Evolutionary conservation across 2,888 invertebrate genomes (phyloP), one percentile per base, ranked within the genome.

Genomic region (Oxyscelio sp.): DNA sequence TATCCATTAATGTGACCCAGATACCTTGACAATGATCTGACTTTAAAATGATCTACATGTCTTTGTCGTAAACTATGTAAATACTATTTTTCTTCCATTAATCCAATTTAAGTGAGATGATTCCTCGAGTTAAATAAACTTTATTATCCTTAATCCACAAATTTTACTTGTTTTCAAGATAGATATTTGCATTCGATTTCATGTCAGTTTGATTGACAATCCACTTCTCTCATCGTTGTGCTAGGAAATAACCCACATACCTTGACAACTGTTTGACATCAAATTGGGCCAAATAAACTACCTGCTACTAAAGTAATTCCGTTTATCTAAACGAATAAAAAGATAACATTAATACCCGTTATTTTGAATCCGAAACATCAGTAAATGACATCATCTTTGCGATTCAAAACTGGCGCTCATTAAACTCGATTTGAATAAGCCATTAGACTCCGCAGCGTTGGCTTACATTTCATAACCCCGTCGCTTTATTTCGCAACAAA

Each of bases 21-120:
- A 83, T 78, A 83, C 83, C 83, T 83, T 83, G 78, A 78, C 83
- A 83, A 83, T 83, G 83, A 83, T 83, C 74, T 83, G 74, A 83
- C 78, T 83, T 83, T 83, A 68, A 83, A 83, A 83, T 78, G 71
- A 73, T 78, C 61, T 83, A 66, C 52, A 82, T 65, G 54, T 83
- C 65, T 71, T 38, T 54, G 4, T 27, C 19, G 73, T 48, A 59
- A 78, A 61, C 78, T 78, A 48, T 43, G 77, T 78, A 78, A 83
- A 83, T 73, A 73, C 4, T 27, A 17, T 54, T 43, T 73, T 77
- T 50, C 58, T 77, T 61, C 59, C 59, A 83, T 78, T 78, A 71
- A 43, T 61, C 38, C 19, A 56, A 83, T 40, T 73, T 40, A 15
- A 73, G 65, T 73, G 48, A 34, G 27, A 54, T 27, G 61, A 48